Evolutionary conservation across 2,888 invertebrate genomes (phyloP), one percentile per base, ranked within the genome.

Genomic region (Macrophya alboannulata): DNA sequence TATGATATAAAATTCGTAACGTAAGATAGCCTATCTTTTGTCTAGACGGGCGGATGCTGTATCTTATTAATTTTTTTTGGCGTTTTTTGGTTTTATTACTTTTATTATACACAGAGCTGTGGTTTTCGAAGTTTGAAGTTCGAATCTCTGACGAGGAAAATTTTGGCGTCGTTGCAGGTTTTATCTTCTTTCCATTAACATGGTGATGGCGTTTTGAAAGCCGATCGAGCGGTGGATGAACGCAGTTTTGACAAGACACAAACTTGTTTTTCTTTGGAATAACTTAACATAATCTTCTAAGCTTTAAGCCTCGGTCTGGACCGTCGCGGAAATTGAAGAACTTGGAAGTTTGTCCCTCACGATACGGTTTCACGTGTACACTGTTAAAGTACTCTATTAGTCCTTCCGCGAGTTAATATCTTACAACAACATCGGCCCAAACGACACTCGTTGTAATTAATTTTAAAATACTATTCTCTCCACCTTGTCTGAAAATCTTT

Each of bases 261-360:
- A 31, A 88, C 86, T 89, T 89, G 89, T 87, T 86, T 87, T 88
- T 71, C 79, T 12, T 79, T 85, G 84, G 90, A 89, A 89, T 89
- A 88, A 88, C 87, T 90, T 89, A 89, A 88, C 86, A 86, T 88
- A 88, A 90, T 89, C 88, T 88, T 1, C 59, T 62, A 59, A 62
- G 81, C 81, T 62, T 40, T 2, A 6, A 21, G 81, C 43, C 59
- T 81, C 62, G 43, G 31, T 81, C n/a, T 37, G 77, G 77, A 77
- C 77, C 55, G 31, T 55, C 77, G 15, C 55, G 77, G 77, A 77
- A 77, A 77, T 77, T 51, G 51, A 77, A 77, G 77, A 81, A 81
- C 81, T 81, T 81, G 81, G 8, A 81, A 81, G 62, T 40, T 59
- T 81, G 10, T 81, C n/a, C 43, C 59, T 43, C 9, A 43, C 59